These are phyloP conservation scores for Polyommatus iphigenia DNA, from an alignment of 2,888 invertebrate genomes.

Conservation along the genomic window DNA sequence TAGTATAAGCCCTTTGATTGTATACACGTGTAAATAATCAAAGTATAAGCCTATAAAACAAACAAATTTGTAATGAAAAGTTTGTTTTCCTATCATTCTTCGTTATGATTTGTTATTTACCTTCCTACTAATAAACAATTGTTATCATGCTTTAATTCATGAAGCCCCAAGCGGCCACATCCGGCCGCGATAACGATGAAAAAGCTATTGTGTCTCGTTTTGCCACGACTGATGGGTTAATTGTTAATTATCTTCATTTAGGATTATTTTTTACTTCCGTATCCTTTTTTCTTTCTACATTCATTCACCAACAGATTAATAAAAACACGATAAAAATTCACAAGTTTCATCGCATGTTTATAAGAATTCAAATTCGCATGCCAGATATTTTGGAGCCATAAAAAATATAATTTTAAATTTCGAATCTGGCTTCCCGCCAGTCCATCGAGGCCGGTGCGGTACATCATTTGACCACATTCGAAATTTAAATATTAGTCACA, in stretches of 20 bases:
- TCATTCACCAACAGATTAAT: neutral
- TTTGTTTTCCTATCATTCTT: too few relatives aligned
- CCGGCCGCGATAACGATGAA: too few relatives aligned
- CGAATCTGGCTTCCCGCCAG: constrained; percentile 64
- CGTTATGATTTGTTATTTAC: too few relatives aligned
- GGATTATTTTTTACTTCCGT: neutral
- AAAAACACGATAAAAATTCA: constrained; percentile 21
- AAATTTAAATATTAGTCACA: constrained; percentile 54
- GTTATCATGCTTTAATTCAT: neutral
- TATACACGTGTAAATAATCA: too few relatives aligned
- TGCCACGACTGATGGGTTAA: too few relatives aligned
- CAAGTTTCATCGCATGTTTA: constrained; percentile 11
- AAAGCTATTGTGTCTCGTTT: too few relatives aligned
- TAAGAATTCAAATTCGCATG: neutral
- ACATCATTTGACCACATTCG: constrained; percentile 66
- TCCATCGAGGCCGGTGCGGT: constrained; percentile 67
- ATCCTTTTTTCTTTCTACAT: neutral
- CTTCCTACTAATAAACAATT: too few relatives aligned
- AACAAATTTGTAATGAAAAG: too few relatives aligned
- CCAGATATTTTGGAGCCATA: neutral
- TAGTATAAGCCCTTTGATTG: too few relatives aligned
- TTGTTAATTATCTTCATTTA: neutral
- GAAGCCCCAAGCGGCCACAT: too few relatives aligned
- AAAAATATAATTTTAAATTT: constrained; percentile 30
- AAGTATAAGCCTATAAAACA: too few relatives aligned